Base-by-base conservation (phyloP, 2,113 vertebrate species). In the Isurus oxyrinchus region DNA sequence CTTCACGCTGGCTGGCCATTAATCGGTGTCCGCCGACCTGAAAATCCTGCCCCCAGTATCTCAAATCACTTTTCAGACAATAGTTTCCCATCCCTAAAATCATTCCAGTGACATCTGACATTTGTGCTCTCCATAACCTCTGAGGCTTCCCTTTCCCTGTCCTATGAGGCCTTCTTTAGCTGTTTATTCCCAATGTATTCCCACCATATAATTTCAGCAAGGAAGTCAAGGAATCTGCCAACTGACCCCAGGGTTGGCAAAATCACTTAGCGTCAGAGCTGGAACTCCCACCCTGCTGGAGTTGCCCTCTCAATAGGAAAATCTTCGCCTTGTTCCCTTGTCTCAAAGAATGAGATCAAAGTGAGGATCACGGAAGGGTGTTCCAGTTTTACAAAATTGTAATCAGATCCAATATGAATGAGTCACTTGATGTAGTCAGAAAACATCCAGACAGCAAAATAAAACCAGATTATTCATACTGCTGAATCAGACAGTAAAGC, bases 391-490 rank as follows among this genome's bases (percentile, higher is more conserved):
- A n/a, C 31, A 93, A 93, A 61, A 61, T 13, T 35, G n/a, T 93
- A 7, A 93, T 93, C 88, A 93, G 31, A 61, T 31, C 59, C 35
- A 57, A 59, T 35, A n/a, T 93, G 88, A 93, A 93, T 93, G 88
- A 93, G 25, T 93, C 88, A 93, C 31, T 59, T 57, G 55, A n/a
- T 91, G 88, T 31, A 91, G 25, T 59, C 27, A 59, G 88, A 16
- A 61, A 57, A 61, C 55, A 91, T 61, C 14, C 14, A 2, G 81
- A 61, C 57, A n/a, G 31, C 35, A 61, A 93, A 93, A 93, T 31
- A 90, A 90, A 90, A 25, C 31, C 5, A 93, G 88, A n/a, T 93
- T 61, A 61, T 40, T 93, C 88, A 93, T 93, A 6, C 88, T 61
- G 14, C 55, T 93, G 88, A 93, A 61, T 61, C 40, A 84, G 81